Evolutionary conservation across 2,888 invertebrate species (phyloP).

Genomic region (Oeneis ivallda): DNA sequence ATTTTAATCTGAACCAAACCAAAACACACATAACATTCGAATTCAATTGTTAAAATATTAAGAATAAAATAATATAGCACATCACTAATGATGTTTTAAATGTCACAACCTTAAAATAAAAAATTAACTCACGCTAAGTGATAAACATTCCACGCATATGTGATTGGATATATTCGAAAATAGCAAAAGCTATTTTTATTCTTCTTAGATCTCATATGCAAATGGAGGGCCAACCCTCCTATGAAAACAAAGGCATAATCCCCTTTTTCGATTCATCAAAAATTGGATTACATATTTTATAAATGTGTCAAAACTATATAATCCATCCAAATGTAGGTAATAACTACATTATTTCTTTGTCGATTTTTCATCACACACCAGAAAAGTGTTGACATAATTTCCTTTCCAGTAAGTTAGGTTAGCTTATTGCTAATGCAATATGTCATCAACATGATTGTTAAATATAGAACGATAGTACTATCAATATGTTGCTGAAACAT

Average conservation of each 20-base stretch:
- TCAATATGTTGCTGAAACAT: conserved; percentile 6
- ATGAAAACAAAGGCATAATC: neutral
- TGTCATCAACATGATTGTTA: conserved; percentile 2
- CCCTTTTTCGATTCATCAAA: neutral
- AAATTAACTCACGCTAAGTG: conserved; percentile 3
- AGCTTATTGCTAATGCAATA: conserved; percentile 19
- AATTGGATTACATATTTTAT: conserved; percentile 3
- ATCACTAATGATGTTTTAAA: conserved; percentile 40
- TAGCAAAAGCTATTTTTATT: conserved; percentile 12
- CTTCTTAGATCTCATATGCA: neutral
- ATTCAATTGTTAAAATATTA: conserved; percentile 27
- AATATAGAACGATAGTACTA: neutral
- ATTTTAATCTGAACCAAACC: conserved; percentile 13
- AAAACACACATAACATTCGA: conserved; percentile 22
- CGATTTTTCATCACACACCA: neutral
- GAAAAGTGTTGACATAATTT: neutral
- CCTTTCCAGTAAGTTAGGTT: neutral
- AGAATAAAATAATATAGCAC: conserved; percentile 39
- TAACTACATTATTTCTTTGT: neutral
- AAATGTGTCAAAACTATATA: neutral
- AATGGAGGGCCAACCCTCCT: neutral
- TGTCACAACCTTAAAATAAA: conserved; percentile 41
- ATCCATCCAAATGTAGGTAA: neutral
- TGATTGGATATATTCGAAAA: neutral
- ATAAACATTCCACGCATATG: neutral